These are phyloP conservation scores for Ochotona curzoniae DNA, from an alignment of 2,113 vertebrate genomes.

Conservation along the genomic window DNA sequence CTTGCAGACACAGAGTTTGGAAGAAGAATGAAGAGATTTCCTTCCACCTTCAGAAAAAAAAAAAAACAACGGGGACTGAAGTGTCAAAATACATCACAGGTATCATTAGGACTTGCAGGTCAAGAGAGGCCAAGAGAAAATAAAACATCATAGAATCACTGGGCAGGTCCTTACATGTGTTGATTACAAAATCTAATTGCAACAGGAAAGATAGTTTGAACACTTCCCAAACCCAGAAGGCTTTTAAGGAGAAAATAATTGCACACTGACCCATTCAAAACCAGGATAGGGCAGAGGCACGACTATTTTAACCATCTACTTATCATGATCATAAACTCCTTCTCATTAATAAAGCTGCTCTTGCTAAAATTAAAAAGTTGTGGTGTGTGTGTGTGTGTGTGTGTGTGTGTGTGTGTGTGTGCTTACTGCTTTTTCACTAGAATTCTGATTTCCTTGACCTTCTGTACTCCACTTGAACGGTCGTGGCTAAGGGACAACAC, in stretches of 20 bases:
- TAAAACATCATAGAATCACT: conserved; percentile 52
- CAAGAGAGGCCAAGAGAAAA: conserved; percentile 58
- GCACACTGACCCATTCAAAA: conserved; percentile 67
- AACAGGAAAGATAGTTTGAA: conserved; percentile 69
- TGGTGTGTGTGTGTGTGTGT: neutral
- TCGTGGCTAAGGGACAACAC: neutral
- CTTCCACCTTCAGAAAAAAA: conserved; percentile 37
- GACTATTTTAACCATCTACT: conserved; percentile 48
- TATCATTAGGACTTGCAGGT: conserved; percentile 49
- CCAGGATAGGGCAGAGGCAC: conserved; percentile 29
- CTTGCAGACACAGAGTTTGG: neutral
- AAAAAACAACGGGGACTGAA: conserved; percentile 4
- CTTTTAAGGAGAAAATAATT: conserved; percentile 62
- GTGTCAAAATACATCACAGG: neutral
- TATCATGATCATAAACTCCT: neutral
- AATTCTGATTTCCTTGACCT: neutral
- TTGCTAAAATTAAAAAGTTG: conserved; percentile 6
- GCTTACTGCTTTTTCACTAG: neutral
- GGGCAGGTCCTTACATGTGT: conserved; percentile 63
- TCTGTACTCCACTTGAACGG: neutral
- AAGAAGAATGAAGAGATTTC: neutral
- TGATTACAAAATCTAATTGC: conserved; percentile 71
- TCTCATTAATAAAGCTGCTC: neutral
- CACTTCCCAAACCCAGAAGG: conserved; percentile 73
- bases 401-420: too few species aligned